Evolutionary conservation across 2,797 vertebrate species (phyloP).

Genomic region (Tamandua tetradactyla): DNA sequence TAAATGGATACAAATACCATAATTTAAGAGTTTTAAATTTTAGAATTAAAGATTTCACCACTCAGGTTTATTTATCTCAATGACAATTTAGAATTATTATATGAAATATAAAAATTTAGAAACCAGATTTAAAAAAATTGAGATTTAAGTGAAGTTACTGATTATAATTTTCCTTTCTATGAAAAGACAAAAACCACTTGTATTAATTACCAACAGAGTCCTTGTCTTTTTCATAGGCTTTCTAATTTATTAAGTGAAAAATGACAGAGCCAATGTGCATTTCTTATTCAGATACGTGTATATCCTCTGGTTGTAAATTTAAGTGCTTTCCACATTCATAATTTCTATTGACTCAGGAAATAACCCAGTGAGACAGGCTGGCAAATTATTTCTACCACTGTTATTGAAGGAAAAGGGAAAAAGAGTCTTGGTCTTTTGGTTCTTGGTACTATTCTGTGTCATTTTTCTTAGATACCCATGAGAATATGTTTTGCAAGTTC

Average conservation of each 20-base stretch:
- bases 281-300: neutral
- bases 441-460: neutral
- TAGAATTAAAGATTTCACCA: neutral
- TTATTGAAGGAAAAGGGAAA: neutral
- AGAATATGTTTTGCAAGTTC: neutral
- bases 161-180: neutral
- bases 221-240: neutral
- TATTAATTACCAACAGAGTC: neutral
- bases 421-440: neutral
- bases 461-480: neutral
- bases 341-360: neutral
- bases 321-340: neutral
- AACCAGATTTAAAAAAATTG: neutral
- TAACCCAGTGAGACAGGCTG: neutral
- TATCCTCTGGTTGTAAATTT: neutral
- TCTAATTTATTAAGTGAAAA: neutral
- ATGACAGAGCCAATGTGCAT: neutral
- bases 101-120: neutral
- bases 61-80: neutral
- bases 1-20: neutral
- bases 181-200: neutral
- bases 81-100: neutral
- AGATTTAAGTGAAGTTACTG: neutral
- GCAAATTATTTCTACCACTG: constrained; percentile 1
- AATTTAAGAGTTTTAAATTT: neutral